These are phyloP conservation scores for Sphaeramia orbicularis DNA, from an alignment of 2,797 vertebrate genomes.

Conservation along the genomic window DNA sequence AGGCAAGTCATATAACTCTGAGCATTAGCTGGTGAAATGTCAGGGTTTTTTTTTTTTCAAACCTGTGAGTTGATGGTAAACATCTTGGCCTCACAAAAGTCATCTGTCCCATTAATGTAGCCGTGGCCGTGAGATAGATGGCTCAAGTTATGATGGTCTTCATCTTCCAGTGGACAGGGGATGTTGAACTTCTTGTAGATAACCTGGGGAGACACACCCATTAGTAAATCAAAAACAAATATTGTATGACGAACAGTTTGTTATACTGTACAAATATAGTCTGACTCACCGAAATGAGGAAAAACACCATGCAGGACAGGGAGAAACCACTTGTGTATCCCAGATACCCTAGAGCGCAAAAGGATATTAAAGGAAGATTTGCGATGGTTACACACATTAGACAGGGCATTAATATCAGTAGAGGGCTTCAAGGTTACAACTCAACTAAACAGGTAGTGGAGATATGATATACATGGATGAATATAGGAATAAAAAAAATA, in stretches of 20 bases:
- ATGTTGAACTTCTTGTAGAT: constrained; percentile 97
- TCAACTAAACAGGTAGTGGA: constrained; percentile 1
- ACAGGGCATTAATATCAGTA: background rate
- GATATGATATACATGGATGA: constrained; percentile 7
- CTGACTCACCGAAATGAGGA: constrained; percentile 95
- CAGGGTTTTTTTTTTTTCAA: constrained; percentile 14
- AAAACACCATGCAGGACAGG: constrained; percentile 97
- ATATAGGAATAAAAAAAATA: background rate
- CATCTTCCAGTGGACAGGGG: constrained; percentile 73
- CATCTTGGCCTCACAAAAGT: constrained; percentile 78
- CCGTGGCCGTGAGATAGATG: fast-evolving
- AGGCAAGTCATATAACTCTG: background rate
- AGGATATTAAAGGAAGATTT: constrained; percentile 11
- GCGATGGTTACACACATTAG: background rate
- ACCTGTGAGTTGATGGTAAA: constrained; percentile 87
- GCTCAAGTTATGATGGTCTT: background rate
- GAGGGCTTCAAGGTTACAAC: constrained; percentile 3
- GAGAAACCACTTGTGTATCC: constrained; percentile 99
- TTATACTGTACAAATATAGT: background rate
- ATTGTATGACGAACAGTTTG: background rate
- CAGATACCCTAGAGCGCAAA: constrained; percentile 89
- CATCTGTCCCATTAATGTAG: constrained; percentile 3
- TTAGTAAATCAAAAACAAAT: constrained; percentile 17
- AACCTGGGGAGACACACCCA: constrained; percentile 82
- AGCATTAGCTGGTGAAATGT: background rate